Evolutionary conservation across 2,888 invertebrate genomes (phyloP).

Genomic region (Parnassius glacialis): DNA sequence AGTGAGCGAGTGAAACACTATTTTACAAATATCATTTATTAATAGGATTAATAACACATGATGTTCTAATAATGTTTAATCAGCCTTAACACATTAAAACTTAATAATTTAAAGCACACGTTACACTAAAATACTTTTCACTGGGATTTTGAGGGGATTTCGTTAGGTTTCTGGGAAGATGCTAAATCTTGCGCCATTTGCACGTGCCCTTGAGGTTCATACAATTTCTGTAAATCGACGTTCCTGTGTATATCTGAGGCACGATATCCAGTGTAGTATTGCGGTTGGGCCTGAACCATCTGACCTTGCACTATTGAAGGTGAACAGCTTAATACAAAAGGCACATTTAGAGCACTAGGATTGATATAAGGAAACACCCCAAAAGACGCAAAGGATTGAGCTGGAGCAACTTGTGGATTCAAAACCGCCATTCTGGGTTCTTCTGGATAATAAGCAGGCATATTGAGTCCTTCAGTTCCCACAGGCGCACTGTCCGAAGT

Average conservation of each 20-base stretch:
- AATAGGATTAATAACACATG: too few relatives aligned
- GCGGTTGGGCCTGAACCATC: conserved; percentile 43
- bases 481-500: conserved; percentile 46
- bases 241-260: conserved; percentile 1
- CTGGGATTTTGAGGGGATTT: conserved; percentile 12
- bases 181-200: conserved; percentile 25
- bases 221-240: conserved; percentile 6
- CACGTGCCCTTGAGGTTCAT: conserved; percentile 32
- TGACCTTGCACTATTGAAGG: conserved; percentile 60
- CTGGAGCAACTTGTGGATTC: conserved; percentile 11
- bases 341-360: conserved; percentile 56
- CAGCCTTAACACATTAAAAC: too few relatives aligned
- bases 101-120: not conserved
- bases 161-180: conserved; percentile 4
- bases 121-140: conserved; percentile 5
- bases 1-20: too few relatives aligned
- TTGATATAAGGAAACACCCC: conserved; percentile 64
- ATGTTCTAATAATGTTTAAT: too few relatives aligned
- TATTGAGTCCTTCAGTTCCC: conserved; percentile 9
- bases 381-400: conserved; percentile 19
- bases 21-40: too few relatives aligned
- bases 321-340: conserved; percentile 65
- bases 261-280: conserved; percentile 33
- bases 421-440: conserved; percentile 23
- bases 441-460: conserved; percentile 25